Percentiles rank a stretch among this genome's conserved stretches.
phyloP scores from a whole-genome alignment of 1,140 invertebrate species.

The Lanistes nyassanus region DNA sequence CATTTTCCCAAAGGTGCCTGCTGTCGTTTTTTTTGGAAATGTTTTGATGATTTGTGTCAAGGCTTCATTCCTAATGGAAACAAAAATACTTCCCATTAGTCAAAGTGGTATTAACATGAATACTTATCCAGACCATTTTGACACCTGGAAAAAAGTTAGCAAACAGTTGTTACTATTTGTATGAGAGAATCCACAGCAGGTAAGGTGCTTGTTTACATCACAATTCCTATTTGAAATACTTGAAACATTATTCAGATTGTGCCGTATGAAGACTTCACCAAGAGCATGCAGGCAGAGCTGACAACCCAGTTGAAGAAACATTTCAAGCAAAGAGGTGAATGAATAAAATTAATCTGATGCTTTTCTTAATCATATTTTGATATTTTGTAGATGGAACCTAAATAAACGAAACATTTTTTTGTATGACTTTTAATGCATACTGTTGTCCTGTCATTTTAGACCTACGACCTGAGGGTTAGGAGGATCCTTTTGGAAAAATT shows the following conservation, averaged over 20 bases:
- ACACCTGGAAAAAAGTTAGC: neutral
- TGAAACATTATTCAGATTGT: conserved; percentile 16
- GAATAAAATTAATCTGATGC: neutral
- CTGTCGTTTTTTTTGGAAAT: neutral
- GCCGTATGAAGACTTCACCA: conserved; percentile 24
- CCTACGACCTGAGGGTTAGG: no score
- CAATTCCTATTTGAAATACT: neutral
- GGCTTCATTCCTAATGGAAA: neutral
- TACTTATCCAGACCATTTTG: neutral
- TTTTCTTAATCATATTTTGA: neutral
- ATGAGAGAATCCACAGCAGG: neutral
- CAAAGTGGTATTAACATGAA: neutral
- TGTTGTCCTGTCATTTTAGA: neutral
- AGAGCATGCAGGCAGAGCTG: conserved; percentile 4
- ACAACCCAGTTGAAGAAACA: conserved; percentile 11
- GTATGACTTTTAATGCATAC: neutral
- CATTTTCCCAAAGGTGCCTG: neutral
- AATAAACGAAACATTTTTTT: neutral
- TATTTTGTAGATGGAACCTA: neutral
- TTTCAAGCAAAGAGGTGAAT: conserved; percentile 25
- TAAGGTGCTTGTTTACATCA: neutral
- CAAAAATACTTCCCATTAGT: neutral
- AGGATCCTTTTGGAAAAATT: no score
- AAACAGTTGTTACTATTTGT: neutral
- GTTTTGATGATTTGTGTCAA: neutral